These are phyloP conservation scores for Lordiphosa clarofinis DNA, from an alignment of 1,140 invertebrate species.

Conservation along the genomic window DNA sequence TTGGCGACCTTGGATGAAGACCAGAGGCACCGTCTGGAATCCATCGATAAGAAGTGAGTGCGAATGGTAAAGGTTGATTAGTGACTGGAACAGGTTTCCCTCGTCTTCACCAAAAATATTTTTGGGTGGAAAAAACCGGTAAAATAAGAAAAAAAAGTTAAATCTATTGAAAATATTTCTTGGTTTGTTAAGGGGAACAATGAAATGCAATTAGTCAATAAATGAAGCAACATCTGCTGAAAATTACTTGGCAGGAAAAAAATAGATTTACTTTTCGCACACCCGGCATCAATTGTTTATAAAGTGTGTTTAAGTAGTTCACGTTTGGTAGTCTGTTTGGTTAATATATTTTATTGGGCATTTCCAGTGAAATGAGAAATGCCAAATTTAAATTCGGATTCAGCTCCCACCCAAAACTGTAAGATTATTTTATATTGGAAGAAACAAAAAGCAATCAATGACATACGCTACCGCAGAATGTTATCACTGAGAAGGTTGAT, in stretches of 20 bases:
- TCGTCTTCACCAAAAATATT: constrained; percentile 4
- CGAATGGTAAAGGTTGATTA: not conserved
- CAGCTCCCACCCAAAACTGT: not conserved
- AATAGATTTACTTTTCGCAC: constrained; percentile 16
- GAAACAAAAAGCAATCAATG: too few relatives aligned
- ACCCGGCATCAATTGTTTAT: constrained; percentile 29
- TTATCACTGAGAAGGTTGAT: too few relatives aligned
- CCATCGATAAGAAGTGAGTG: constrained; percentile 80
- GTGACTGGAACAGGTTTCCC: constrained; percentile 22
- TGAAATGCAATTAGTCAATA: constrained; percentile 11
- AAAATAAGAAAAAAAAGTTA: constrained; percentile 10
- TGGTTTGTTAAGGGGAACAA: constrained; percentile 23
- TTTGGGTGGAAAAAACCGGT: constrained; percentile 28
- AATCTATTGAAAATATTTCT: constrained; percentile 15
- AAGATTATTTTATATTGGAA: not conserved
- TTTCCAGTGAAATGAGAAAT: constrained; percentile 36
- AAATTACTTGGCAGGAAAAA: constrained; percentile 1
- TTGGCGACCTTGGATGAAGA: constrained; percentile 80
- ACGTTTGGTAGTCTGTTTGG: constrained; percentile 18
- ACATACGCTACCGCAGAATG: too few relatives aligned
- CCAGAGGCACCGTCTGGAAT: constrained; percentile 78
- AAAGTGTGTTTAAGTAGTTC: constrained; percentile 3
- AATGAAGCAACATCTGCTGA: constrained; percentile 15
- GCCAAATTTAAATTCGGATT: constrained; percentile 4
- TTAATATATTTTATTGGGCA: constrained; percentile 27